These are phyloP conservation scores for Squalus acanthias DNA, from an alignment of 2,797 vertebrate genomes.

Conservation along the genomic window DNA sequence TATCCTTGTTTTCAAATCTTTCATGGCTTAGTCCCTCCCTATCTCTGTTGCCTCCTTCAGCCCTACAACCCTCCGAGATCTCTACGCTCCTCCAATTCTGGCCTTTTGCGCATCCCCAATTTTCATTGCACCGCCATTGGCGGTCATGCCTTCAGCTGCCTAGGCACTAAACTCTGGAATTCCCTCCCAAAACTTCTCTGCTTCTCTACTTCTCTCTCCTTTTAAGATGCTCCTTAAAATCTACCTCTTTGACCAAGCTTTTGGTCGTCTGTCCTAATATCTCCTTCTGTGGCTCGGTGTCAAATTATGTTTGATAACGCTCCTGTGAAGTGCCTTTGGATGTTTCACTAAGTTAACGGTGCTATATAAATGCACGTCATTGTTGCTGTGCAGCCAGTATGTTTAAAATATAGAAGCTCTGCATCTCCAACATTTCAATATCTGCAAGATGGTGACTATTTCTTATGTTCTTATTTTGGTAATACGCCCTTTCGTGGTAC, in stretches of 20 bases:
- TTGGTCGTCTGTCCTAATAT: neutral
- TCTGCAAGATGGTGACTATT: neutral
- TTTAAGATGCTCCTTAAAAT: neutral
- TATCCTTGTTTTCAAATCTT: neutral
- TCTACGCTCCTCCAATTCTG: neutral
- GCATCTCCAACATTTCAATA: neutral
- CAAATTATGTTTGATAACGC: too few species aligned
- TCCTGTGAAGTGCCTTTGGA: neutral
- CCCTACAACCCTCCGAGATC: neutral
- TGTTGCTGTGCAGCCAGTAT: neutral
- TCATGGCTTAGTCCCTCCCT: neutral
- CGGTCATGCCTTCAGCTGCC: neutral
- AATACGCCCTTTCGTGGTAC: neutral
- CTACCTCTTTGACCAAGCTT: neutral
- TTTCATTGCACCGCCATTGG: neutral
- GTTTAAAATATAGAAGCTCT: neutral
- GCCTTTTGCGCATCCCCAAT: neutral
- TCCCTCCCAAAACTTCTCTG: neutral
- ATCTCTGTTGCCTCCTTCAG: neutral
- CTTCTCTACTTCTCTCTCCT: neutral
- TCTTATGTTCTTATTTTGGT: neutral
- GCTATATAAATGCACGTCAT: neutral
- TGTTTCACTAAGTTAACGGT: neutral
- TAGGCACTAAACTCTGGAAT: neutral
- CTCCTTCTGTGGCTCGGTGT: neutral